Conservation (phyloP, 1,140 invertebrate genomes). For the Caerostris darwini region DNA sequence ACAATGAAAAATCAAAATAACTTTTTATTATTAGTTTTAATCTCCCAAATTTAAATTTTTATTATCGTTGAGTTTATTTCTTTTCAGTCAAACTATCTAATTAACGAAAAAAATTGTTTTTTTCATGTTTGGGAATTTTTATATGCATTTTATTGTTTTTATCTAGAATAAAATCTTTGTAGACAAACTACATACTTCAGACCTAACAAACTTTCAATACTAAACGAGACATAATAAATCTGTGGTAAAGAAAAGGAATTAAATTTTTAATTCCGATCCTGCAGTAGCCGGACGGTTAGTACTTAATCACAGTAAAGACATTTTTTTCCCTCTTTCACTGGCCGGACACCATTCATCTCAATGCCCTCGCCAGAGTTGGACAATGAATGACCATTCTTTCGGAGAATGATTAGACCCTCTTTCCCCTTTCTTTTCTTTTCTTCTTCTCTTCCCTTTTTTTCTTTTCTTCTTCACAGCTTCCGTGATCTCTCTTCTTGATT, state of each 20-base stretch:
- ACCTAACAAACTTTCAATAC: no score
- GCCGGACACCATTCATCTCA: constrained; percentile 4
- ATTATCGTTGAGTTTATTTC: no score
- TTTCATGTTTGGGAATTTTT: no score
- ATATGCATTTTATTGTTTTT: no score
- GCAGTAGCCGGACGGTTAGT: background rate
- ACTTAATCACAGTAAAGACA: constrained; percentile 14
- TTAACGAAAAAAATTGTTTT: no score
- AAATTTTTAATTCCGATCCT: background rate
- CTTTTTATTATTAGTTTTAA: no score
- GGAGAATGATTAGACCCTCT: constrained; percentile 61
- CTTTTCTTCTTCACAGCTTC: background rate
- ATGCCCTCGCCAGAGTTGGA: constrained; percentile 4
- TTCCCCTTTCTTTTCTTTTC: background rate
- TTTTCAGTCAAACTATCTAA: no score
- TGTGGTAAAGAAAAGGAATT: background rate
- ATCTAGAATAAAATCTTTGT: no score
- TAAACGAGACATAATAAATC: no score
- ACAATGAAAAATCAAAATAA: no score
- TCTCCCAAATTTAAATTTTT: no score
- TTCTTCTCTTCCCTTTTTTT: background rate
- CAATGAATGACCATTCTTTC: constrained; percentile 61
- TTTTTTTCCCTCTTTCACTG: background rate
- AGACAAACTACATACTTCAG: no score
- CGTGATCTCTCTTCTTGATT: constrained; percentile 63